Conservation (phyloP, 2,888 invertebrate genomes). For the Netelia melanura region DNA sequence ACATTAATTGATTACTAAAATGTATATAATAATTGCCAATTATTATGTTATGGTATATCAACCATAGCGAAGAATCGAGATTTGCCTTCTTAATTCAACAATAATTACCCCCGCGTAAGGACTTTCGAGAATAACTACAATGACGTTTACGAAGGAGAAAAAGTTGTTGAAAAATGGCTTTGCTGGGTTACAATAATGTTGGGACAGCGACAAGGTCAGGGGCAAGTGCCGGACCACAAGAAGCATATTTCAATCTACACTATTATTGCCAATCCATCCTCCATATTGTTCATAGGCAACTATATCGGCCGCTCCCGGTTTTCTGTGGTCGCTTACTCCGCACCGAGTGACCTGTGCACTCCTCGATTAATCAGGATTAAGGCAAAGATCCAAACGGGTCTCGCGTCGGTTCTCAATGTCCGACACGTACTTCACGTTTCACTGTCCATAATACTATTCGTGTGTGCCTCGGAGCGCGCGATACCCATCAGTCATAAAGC, state of each 20-base stretch:
- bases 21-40: no score
- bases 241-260: conserved; percentile 16
- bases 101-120: no score
- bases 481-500: conserved; percentile 80
- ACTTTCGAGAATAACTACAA: no score
- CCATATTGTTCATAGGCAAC: conserved; percentile 27
- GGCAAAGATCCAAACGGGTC: conserved; percentile 75
- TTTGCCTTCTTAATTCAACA: no score
- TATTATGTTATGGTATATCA: no score
- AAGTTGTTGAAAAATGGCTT: background rate
- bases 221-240: conserved; percentile 35
- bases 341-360: conserved; percentile 68
- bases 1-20: no score
- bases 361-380: conserved; percentile 83
- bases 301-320: conserved; percentile 53
- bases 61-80: no score
- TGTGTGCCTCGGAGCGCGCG: conserved; percentile 74
- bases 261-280: conserved; percentile 53
- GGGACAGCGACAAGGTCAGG: conserved; percentile 30
- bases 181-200: background rate
- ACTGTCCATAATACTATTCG: conserved; percentile 34
- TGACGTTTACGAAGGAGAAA: background rate
- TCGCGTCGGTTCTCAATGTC: conserved; percentile 64
- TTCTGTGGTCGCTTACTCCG: conserved; percentile 30
- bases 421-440: conserved; percentile 59